Evolutionary conservation across 2,888 invertebrate species (phyloP).

Genomic region (Tiphia femorata): DNA sequence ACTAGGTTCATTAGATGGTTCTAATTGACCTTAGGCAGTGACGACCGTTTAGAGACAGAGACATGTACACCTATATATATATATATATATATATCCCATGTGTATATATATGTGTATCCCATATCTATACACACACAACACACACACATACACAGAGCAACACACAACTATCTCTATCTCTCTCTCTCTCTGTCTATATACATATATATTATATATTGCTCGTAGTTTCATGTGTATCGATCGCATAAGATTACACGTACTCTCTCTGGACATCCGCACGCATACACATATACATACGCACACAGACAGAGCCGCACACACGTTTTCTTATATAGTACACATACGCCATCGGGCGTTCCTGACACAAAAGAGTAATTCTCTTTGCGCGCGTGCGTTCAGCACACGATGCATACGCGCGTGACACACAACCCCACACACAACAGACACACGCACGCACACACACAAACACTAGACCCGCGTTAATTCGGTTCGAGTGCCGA

Average conservation of each 20-base stretch:
- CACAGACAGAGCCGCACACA: not conserved
- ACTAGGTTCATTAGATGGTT: constrained; percentile 12
- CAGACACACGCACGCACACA: not conserved
- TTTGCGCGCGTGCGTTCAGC: not conserved
- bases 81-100: constrained; percentile 5
- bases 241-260: constrained; percentile 20
- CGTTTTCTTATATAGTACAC: too few species aligned
- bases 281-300: constrained; percentile 3
- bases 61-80: not conserved
- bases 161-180: not conserved
- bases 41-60: constrained; percentile 10
- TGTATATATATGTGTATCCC: constrained; percentile 5
- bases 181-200: constrained; percentile 10
- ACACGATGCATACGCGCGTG: not conserved
- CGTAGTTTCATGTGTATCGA: constrained; percentile 36
- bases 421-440: too few species aligned
- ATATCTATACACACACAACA: too few species aligned
- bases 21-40: constrained; percentile 16
- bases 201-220: constrained; percentile 21
- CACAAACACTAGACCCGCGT: constrained; percentile 4
- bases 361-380: too few species aligned
- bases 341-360: too few species aligned
- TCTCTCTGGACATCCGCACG: too few species aligned
- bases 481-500: constrained; percentile 17
- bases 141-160: too few species aligned